Conservation (phyloP, 2,113 vertebrate species). For the Xiphophorus maculatus region DNA sequence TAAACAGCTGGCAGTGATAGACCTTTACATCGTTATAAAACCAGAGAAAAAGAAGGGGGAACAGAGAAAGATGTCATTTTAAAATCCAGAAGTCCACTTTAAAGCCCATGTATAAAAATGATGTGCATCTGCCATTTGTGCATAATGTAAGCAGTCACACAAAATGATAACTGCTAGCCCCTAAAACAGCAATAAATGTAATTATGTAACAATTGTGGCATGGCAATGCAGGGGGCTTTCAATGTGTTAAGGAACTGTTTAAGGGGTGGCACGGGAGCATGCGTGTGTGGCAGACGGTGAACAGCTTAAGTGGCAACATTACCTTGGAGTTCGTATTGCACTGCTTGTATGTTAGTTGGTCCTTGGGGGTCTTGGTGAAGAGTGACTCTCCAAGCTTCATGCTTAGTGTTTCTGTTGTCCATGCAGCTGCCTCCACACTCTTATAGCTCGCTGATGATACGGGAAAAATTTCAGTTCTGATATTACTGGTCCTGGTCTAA, state of each 20-base stretch:
- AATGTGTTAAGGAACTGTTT: constrained; percentile 15
- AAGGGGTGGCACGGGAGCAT: not conserved
- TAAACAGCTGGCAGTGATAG: not conserved
- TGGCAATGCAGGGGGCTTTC: not conserved
- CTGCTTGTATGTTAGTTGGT: constrained; percentile 35
- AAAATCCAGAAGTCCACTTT: not conserved
- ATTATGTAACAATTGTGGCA: constrained; percentile 1
- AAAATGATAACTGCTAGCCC: not conserved
- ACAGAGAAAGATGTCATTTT: not conserved
- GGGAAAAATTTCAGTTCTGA: constrained; percentile 31
- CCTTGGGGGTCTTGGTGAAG: constrained; percentile 29
- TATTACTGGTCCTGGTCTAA: constrained; percentile 28
- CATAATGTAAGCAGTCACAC: not conserved
- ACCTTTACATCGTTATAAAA: not conserved
- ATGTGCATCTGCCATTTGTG: not conserved
- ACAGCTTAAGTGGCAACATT: constrained; percentile 21
- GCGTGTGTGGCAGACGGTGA: constrained; percentile 17
- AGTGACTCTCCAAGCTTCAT: constrained; percentile 27
- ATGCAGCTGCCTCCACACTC: constrained; percentile 52
- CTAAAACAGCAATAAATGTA: not conserved
- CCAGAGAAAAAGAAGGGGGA: not conserved
- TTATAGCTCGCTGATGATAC: constrained; percentile 42
- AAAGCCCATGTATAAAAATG: not conserved
- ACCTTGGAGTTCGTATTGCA: constrained; percentile 43
- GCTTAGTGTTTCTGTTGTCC: constrained; percentile 54